Base-by-base conservation (phyloP, 2,888 invertebrate genomes). In the Nomada flava region DNA sequence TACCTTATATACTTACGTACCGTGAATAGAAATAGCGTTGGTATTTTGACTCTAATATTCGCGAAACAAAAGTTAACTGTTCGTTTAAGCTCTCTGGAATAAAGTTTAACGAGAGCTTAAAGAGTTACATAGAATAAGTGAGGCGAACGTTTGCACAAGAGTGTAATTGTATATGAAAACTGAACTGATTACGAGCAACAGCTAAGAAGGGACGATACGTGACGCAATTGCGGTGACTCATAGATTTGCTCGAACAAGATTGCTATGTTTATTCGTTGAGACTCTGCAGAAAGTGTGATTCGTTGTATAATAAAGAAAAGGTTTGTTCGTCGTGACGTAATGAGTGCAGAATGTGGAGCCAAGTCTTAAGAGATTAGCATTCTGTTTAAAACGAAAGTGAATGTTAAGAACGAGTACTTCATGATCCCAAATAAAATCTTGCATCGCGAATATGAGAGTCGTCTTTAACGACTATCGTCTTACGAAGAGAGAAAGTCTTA, bases 221-320 rank as follows among this genome's bases (percentile, higher is more conserved):
- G 64, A 65, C 52, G 62, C 26, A 71, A 71, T 3, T 23, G 62
- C 36, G n/a, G 23, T 71, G 65, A 73, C 44, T 73, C 64, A 73
- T 1, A 42, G 57, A 47, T 57, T 65, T 29, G 64, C 44, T 65
- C 47, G 55, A 73, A 20, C 13, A 57, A 65, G 65, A 57, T 57
- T 42, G 36, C 15, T 18, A 20, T 18, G 9, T 71, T 71, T 71
- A 63, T 52, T 63, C 23, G 50, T 71, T 10, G 71, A 52, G 71
- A 52, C 52, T 42, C 23, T n/a, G 13, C n/a, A 20, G 23, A 29
- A 5, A 5, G 20, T 20, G 70, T 23, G 15, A 50, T 50, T 36
- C 10, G 36, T 15, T 52, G 20, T 55, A 42, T 20, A 53, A 67
- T 23, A 9, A 18, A 60, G 36, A 60, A 10, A 18, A 29, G 18